A percentile compares a stretch with the other conserved stretches of the same genome.
Evolutionary conservation across 2,888 invertebrate species (phyloP).

Genomic region (Protonemura montana): DNA sequence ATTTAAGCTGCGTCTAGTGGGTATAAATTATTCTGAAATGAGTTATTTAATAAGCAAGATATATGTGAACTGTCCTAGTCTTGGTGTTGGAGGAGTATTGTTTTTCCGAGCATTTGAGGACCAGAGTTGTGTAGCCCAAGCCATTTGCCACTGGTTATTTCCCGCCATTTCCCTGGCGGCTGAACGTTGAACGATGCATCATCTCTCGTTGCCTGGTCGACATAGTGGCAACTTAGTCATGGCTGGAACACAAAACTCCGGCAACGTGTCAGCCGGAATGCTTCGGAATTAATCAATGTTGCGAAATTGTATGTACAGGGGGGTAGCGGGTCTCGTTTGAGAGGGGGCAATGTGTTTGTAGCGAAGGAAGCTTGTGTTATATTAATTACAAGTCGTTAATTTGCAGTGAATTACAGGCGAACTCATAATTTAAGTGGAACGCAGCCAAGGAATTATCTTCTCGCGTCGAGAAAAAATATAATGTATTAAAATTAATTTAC

Average conservation of each 20-base stretch:
- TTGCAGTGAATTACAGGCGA: neutral
- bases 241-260: neutral
- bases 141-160: neutral
- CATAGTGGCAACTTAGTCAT: neutral
- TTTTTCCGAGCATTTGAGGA: neutral
- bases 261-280: neutral
- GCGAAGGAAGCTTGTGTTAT: neutral
- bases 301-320: neutral
- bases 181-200: neutral
- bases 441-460: no score
- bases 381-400: neutral
- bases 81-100: neutral
- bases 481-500: no score
- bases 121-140: neutral
- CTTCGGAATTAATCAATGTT: constrained; percentile 7
- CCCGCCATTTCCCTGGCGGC: neutral
- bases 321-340: neutral
- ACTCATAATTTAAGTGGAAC: neutral
- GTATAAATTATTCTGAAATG: neutral
- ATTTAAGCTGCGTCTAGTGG: neutral
- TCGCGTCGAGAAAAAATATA: no score
- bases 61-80: neutral
- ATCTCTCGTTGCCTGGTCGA: neutral
- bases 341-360: neutral
- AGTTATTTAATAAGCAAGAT: neutral